Evolutionary conservation across 1,140 invertebrate species (phyloP).

Genomic region (Lysiphlebus fabarum): DNA sequence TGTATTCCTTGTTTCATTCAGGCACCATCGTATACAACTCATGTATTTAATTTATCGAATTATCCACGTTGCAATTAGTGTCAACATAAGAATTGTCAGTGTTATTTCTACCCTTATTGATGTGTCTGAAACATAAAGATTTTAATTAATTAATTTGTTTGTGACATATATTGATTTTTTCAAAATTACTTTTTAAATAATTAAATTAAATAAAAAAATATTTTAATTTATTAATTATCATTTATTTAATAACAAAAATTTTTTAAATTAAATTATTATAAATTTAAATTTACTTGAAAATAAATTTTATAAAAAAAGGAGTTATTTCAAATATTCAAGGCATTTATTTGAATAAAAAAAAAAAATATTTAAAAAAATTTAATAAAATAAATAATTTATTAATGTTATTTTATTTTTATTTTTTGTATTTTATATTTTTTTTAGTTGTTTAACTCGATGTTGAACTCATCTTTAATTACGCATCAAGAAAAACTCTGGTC

Average conservation of each 20-base stretch:
- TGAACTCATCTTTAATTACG: slow-evolving; percentile 49
- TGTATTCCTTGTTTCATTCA: slow-evolving; percentile 27
- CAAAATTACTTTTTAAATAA: background rate
- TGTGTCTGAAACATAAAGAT: slow-evolving; percentile 33
- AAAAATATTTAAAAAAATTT: too few relatives aligned
- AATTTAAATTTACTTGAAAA: too few relatives aligned
- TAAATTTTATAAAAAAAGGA: too few relatives aligned
- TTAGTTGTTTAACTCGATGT: slow-evolving; percentile 31
- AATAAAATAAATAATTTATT: too few relatives aligned
- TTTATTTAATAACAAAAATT: too few relatives aligned
- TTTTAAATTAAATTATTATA: too few relatives aligned
- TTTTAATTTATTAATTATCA: too few relatives aligned
- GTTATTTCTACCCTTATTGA: slow-evolving; percentile 24
- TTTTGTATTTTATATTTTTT: slow-evolving; percentile 29
- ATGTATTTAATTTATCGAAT: slow-evolving; percentile 37
- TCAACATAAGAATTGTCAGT: slow-evolving; percentile 32
- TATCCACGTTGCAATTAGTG: slow-evolving; percentile 37
- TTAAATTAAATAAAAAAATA: too few relatives aligned
- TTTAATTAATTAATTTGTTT: background rate
- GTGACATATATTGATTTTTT: background rate
- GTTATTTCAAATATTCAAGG: too few relatives aligned
- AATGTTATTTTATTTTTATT: too few relatives aligned
- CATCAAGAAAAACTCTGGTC: slow-evolving; percentile 46
- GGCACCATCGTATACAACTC: background rate
- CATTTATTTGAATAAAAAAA: too few relatives aligned